Conservation (phyloP, 1,140 invertebrate species). For the Cyphomyrmex costatus region DNA sequence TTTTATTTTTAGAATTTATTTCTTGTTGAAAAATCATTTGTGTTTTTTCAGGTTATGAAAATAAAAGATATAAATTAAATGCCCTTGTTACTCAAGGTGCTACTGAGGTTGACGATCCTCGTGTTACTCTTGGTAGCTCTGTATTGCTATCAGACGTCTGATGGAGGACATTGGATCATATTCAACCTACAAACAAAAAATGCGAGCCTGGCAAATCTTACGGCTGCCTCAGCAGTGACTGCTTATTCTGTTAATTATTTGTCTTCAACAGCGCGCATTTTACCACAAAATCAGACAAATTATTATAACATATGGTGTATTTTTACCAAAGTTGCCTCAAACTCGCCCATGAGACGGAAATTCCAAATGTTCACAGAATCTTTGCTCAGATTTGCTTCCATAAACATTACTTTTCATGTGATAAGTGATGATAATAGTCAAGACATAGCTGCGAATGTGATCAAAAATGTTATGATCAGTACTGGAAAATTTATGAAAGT, state of each 20-base stretch:
- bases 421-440: conserved; percentile 90
- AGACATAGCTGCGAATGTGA: conserved; percentile 88
- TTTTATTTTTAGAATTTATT: not conserved
- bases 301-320: conserved; percentile 87
- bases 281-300: not conserved
- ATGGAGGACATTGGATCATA: conserved; percentile 74
- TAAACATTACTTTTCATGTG: conserved; percentile 89
- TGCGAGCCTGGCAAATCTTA: conserved; percentile 64
- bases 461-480: conserved; percentile 83
- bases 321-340: conserved; percentile 88
- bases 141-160: conserved; percentile 81
- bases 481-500: conserved; percentile 86
- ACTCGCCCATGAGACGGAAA: conserved; percentile 88
- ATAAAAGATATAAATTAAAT: conserved; percentile 78
- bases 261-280: not conserved
- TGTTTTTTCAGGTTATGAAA: conserved; percentile 13
- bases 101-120: conserved; percentile 78
- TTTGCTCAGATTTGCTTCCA: conserved; percentile 86
- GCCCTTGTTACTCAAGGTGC: conserved; percentile 82
- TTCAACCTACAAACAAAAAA: conserved; percentile 53
- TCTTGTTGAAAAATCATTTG: not conserved
- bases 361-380: conserved; percentile 88
- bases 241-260: conserved; percentile 20
- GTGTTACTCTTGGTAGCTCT: conserved; percentile 77
- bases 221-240: conserved; percentile 65